Evolutionary conservation across 2,113 vertebrate genomes (phyloP).

Genomic region (Gracilinanus agilis): DNA sequence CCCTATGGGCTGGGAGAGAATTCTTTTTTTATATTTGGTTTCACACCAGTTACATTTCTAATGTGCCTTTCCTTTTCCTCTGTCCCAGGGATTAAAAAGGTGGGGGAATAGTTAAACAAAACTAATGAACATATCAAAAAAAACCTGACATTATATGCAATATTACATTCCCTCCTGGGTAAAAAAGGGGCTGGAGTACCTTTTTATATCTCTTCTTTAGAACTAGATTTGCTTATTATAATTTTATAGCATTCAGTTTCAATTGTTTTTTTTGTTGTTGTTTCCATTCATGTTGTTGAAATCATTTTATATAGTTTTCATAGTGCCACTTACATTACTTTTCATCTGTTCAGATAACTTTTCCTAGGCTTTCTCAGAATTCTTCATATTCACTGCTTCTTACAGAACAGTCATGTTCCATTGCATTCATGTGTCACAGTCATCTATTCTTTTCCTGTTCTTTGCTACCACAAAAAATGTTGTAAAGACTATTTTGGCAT

Average conservation of each 20-base stretch:
- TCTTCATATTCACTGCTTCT: not conserved
- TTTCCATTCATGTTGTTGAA: not conserved
- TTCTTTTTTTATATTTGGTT: not conserved
- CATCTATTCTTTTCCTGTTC: not conserved
- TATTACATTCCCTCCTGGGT: not conserved
- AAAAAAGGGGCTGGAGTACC: not conserved
- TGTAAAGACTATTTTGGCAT: not conserved
- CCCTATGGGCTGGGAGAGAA: not conserved
- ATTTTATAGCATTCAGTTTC: not conserved
- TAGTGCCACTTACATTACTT: not conserved
- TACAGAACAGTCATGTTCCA: not conserved
- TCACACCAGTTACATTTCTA: not conserved
- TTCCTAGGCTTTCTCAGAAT: not conserved
- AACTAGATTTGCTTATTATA: not conserved
- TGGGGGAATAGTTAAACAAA: not conserved
- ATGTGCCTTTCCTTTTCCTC: not conserved
- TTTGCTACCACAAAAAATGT: not conserved
- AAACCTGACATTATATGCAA: not conserved
- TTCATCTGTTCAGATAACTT: not conserved
- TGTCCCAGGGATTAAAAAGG: not conserved
- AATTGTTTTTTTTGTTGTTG: not conserved
- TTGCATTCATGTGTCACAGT: not conserved
- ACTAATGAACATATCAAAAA: not conserved
- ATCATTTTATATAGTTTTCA: not conserved
- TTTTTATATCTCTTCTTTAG: not conserved